These are phyloP conservation scores for Nyctereutes procyonoides DNA, from an alignment of 2,113 vertebrate species.

Conservation along the genomic window DNA sequence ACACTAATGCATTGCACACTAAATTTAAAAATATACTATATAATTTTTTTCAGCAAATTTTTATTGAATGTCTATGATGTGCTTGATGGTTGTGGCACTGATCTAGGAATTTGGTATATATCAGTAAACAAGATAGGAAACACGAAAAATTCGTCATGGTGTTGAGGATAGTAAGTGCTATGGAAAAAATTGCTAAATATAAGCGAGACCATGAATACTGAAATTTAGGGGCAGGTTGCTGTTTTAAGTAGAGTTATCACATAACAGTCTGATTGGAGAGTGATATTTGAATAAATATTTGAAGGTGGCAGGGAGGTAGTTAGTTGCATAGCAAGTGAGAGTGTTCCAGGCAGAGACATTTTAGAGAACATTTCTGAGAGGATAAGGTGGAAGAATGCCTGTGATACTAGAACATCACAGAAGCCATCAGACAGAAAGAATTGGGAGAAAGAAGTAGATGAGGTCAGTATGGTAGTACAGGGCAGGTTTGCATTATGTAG, in stretches of 20 bases:
- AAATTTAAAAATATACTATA: not conserved
- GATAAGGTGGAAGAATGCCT: not conserved
- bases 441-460: not conserved
- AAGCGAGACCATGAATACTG: not conserved
- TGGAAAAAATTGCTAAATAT: not conserved
- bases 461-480: not conserved
- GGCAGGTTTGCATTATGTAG: not conserved
- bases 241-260: not conserved
- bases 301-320: not conserved
- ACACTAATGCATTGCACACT: not conserved
- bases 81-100: not conserved
- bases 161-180: not conserved
- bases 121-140: not conserved
- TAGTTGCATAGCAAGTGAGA: not conserved
- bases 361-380: constrained; percentile 4
- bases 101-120: not conserved
- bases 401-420: not conserved
- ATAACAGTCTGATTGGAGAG: not conserved
- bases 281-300: not conserved
- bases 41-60: not conserved
- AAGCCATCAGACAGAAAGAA: not conserved
- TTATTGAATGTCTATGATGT: not conserved
- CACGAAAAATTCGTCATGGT: not conserved
- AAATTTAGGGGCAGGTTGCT: not conserved
- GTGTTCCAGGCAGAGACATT: not conserved